Percentiles rank a stretch among this genome's conserved stretches.
These are phyloP conservation scores for Pelvicachromis taeniatus DNA, from an alignment of 2,113 vertebrate genomes.

Conservation along the genomic window DNA sequence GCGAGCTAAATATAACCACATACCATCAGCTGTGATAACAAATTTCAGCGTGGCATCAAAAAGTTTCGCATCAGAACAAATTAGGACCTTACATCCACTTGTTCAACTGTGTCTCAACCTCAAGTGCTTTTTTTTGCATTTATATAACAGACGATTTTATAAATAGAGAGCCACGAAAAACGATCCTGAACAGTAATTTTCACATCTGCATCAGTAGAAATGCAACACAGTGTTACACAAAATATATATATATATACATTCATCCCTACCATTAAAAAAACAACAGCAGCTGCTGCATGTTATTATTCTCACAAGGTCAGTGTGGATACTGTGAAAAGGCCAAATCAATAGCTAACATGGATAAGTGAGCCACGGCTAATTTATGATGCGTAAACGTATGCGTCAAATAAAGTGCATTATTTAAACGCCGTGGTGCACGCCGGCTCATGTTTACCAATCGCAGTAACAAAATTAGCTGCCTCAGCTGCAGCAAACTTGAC, in stretches of 20 bases:
- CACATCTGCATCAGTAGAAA: neutral
- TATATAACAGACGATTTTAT: neutral
- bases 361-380: neutral
- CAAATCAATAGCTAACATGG: neutral
- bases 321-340: neutral
- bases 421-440: neutral
- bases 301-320: neutral
- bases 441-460: neutral
- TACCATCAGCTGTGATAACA: conserved; percentile 6
- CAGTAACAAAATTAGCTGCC: conserved; percentile 1
- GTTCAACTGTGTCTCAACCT: neutral
- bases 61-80: conserved; percentile 9
- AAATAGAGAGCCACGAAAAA: neutral
- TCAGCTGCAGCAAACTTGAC: conserved; percentile 43
- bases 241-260: neutral
- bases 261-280: neutral
- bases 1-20: conserved; percentile 42
- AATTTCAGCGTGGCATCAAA: neutral
- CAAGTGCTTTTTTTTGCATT: neutral
- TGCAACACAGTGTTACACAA: neutral
- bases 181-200: neutral
- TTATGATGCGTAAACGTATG: neutral
- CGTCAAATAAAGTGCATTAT: neutral
- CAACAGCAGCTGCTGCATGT: neutral
- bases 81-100: neutral